A percentile compares a stretch with the other conserved stretches of the same genome.
Evolutionary conservation across 1,140 invertebrate genomes (phyloP).

Genomic region (Lanistes nyassanus): DNA sequence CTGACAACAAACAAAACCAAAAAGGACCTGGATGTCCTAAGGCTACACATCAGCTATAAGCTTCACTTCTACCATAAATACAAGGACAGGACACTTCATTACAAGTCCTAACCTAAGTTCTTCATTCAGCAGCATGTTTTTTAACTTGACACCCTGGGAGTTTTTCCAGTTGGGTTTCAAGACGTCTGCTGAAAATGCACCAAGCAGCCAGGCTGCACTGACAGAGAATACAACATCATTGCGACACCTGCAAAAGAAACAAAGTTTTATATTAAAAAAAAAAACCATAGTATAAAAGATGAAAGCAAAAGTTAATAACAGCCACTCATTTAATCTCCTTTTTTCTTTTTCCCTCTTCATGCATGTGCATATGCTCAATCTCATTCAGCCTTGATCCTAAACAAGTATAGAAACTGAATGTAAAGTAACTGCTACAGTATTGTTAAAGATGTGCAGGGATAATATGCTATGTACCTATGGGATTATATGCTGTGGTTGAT

Average conservation of each 20-base stretch:
- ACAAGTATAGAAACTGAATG: no score
- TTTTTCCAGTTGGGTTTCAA: conserved; percentile 79
- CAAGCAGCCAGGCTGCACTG: conserved; percentile 93
- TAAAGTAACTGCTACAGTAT: no score
- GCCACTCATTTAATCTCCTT: no score
- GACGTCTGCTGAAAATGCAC: conserved; percentile 89
- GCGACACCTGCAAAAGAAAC: conserved; percentile 78
- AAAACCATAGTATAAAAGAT: not conserved
- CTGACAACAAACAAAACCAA: conserved; percentile 16
- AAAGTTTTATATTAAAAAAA: conserved; percentile 12
- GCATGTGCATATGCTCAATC: no score
- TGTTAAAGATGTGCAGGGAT: no score
- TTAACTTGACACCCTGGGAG: conserved; percentile 86
- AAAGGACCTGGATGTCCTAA: not conserved
- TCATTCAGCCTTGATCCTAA: no score
- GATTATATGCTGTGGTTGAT: no score
- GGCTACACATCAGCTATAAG: not conserved
- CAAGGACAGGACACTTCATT: not conserved
- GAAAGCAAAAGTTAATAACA: not conserved
- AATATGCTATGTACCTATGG: no score
- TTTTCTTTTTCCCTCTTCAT: no score
- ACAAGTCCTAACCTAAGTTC: conserved; percentile 74
- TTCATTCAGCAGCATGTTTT: conserved; percentile 88
- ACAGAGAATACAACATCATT: conserved; percentile 94
- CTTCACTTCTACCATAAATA: not conserved